Evolutionary conservation across 2,797 vertebrate species (phyloP).

Genomic region (Gadopsis bispinosus): DNA sequence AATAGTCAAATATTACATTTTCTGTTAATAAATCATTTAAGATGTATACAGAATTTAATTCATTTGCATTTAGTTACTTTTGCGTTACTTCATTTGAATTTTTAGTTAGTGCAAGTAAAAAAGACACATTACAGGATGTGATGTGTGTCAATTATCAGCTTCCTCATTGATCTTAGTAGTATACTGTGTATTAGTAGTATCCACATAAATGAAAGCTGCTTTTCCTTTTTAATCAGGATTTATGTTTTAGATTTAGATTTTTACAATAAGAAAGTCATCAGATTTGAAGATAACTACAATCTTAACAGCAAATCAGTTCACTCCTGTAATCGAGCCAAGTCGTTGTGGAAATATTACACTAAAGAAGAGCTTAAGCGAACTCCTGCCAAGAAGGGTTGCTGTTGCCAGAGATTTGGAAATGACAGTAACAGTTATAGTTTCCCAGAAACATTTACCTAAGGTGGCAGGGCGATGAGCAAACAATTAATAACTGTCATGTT

Average conservation of each 20-base stretch:
- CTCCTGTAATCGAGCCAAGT: neutral
- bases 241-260: neutral
- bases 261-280: neutral
- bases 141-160: neutral
- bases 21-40: neutral
- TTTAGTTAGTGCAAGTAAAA: neutral
- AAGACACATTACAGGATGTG: neutral
- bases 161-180: neutral
- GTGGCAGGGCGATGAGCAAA: neutral
- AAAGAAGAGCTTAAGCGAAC: neutral
- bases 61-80: neutral
- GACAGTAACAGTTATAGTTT: constrained; percentile 3
- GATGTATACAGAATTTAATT: neutral
- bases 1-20: neutral
- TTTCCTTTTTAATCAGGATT: neutral
- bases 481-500: neutral
- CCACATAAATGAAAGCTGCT: neutral
- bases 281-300: neutral
- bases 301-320: neutral
- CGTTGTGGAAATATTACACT: neutral
- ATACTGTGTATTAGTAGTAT: neutral
- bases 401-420: neutral
- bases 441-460: constrained; percentile 12
- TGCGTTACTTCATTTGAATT: neutral
- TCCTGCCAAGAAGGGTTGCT: neutral